These are phyloP conservation scores for Melanotaenia trifasciata DNA, from an alignment of 2,797 vertebrate genomes.

Conservation along the genomic window DNA sequence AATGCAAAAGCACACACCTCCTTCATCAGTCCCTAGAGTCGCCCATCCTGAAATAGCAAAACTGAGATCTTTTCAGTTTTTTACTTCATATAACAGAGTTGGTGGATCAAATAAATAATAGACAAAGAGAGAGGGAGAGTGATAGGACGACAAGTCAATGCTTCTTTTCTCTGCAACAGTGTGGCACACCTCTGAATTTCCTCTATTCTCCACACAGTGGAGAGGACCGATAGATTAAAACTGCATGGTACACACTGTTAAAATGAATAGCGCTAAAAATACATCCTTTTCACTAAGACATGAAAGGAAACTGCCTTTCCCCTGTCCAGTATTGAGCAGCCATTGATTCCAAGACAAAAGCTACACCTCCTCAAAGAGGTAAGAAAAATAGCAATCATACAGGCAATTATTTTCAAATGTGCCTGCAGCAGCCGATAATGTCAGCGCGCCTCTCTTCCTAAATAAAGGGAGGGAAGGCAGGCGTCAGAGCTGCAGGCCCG, in stretches of 20 bases:
- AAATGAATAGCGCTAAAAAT: slow-evolving; percentile 84
- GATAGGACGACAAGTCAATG: slow-evolving; percentile 80
- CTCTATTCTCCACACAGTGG: slow-evolving; percentile 69
- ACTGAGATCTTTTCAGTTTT: slow-evolving; percentile 77
- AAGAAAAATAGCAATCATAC: slow-evolving; percentile 85
- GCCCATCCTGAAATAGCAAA: slow-evolving; percentile 76
- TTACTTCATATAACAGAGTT: slow-evolving; percentile 75
- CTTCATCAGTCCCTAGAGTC: slow-evolving; percentile 59
- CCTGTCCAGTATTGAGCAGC: slow-evolving; percentile 84
- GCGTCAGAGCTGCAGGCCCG: slow-evolving; percentile 75
- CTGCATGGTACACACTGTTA: slow-evolving; percentile 79
- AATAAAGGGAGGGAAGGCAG: slow-evolving; percentile 79
- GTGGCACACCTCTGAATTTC: slow-evolving; percentile 75
- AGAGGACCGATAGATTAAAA: slow-evolving; percentile 82
- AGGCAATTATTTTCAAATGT: slow-evolving; percentile 86
- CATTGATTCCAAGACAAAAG: slow-evolving; percentile 86
- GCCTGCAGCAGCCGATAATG: slow-evolving; percentile 86
- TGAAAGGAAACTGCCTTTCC: slow-evolving; percentile 85
- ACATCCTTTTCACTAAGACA: slow-evolving; percentile 82
- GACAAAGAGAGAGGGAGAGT: slow-evolving; percentile 76
- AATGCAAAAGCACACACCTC: slow-evolving; percentile 47
- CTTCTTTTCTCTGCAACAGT: slow-evolving; percentile 74
- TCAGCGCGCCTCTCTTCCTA: slow-evolving; percentile 80
- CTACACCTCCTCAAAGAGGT: slow-evolving; percentile 85
- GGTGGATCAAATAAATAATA: slow-evolving; percentile 81